Conservation (phyloP, 30 jellyfish, hydroid and myxozoan genomes). For the Hydra vulgaris region DNA sequence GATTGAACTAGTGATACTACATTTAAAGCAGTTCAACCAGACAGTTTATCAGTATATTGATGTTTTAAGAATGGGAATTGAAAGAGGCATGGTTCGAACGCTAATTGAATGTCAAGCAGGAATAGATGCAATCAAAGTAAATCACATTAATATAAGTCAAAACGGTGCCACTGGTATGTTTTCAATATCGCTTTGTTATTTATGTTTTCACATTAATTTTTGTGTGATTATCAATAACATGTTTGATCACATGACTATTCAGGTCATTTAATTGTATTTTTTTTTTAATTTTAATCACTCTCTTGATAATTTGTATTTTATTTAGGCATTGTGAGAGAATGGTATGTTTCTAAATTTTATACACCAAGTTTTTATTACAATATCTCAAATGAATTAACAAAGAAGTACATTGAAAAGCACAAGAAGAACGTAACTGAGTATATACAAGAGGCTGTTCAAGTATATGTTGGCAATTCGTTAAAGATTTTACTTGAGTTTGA, state of each 20-base stretch:
- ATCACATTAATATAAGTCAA: constrained; percentile 38
- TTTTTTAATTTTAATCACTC: not conserved
- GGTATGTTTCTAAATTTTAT: constrained; percentile 20
- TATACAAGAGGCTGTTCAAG: constrained; percentile 30
- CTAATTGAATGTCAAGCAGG: constrained; percentile 70
- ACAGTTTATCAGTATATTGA: constrained; percentile 46
- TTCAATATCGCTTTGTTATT: not conserved
- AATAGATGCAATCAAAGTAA: constrained; percentile 47
- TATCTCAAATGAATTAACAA: not conserved
- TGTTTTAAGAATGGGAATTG: constrained; percentile 69
- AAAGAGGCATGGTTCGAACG: constrained; percentile 81
- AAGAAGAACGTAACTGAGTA: constrained; percentile 45
- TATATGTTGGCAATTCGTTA: constrained; percentile 54
- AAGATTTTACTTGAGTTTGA: constrained; percentile 44
- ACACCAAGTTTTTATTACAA: constrained; percentile 3
- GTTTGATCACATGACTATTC: too few relatives aligned
- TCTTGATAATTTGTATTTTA: not conserved
- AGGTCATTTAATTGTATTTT: too few relatives aligned
- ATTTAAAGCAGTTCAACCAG: constrained; percentile 40
- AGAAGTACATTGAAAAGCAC: not conserved
- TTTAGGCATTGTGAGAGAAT: constrained; percentile 22
- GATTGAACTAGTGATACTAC: constrained; percentile 40
- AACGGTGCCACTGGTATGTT: constrained; percentile 59
- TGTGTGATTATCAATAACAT: not conserved
- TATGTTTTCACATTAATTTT: not conserved